Conservation (phyloP, 2,113 vertebrate species). For the Hippocampus comes region DNA sequence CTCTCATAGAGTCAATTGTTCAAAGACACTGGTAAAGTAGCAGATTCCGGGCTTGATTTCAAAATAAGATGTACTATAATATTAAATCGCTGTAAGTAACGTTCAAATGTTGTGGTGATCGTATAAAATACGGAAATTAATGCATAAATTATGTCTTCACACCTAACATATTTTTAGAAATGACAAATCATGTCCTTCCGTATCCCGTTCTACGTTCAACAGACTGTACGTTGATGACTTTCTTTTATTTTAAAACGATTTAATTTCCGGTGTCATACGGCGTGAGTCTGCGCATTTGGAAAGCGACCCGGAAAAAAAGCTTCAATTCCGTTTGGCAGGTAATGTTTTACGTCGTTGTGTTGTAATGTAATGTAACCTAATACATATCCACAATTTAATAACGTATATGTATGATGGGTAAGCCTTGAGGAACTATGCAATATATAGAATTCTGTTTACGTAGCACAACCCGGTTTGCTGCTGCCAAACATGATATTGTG, state of each 20-base stretch:
- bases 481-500: no score
- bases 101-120: not conserved
- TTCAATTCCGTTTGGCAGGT: not conserved
- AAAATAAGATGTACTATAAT: not conserved
- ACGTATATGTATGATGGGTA: not conserved
- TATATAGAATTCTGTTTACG: not conserved
- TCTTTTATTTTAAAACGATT: constrained; percentile 40
- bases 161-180: not conserved
- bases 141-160: not conserved
- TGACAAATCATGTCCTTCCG: not conserved
- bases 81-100: not conserved
- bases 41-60: not conserved
- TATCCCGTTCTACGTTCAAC: not conserved
- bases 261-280: not conserved
- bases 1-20: not conserved
- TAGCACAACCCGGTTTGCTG: not conserved
- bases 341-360: not conserved
- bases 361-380: not conserved
- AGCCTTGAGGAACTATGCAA: no score
- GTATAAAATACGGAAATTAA: not conserved
- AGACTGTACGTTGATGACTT: fast-evolving
- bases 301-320: not conserved
- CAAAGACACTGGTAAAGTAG: not conserved
- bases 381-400: not conserved
- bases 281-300: constrained; percentile 37